Base-by-base conservation (phyloP, 2,888 invertebrate species). In the Choreutis nemorana region DNA sequence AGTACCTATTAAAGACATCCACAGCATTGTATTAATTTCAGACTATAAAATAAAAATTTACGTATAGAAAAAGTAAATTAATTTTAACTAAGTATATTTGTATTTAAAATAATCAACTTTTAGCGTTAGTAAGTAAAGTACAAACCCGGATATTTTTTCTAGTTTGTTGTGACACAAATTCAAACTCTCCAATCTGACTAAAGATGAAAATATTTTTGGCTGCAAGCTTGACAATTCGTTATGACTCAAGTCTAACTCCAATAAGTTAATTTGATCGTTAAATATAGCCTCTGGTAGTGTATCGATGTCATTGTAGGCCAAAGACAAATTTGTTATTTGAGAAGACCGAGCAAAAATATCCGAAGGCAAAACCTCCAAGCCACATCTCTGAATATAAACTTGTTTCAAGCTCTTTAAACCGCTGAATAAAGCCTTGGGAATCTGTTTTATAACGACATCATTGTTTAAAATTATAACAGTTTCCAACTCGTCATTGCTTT, bases 111-210 rank as follows among this genome's bases (percentile, higher is more conserved):
- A 32, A 35, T 25, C 10, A 37, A 29, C 32, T 29, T 27, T 6
- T 4, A 18, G 8, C 8, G 4, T 18, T 18, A 18, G 9, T 8
- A 38, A 34, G 33, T 27, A 33, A 37, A 10, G 14, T n/a, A 70
- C 81, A 73, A 62, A 85, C 84, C 73, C 67, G 35, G 82, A 70
- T 37, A 90, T 81, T 33, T 70, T 73, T 1, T 60, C 61, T 21
- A 90, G 57, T 12, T 66, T 67, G 59, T 94, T 94, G 34, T 83
- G 61, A 18, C 84, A 81, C 28, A 94, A 63, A 50, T 85, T 80
- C 6, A 92, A 59, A 11, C 53, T 71, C 42, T 78, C 70, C 37
- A 92, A 58, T 32, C 82, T 79, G 2, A 59, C 62, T 32, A 85
- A 65, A 9, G 81, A 64, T 3, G 59, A 58, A 50, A 90, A 88